Conservation (phyloP, 1,140 invertebrate genomes). For the Diabrotica undecimpunctata region DNA sequence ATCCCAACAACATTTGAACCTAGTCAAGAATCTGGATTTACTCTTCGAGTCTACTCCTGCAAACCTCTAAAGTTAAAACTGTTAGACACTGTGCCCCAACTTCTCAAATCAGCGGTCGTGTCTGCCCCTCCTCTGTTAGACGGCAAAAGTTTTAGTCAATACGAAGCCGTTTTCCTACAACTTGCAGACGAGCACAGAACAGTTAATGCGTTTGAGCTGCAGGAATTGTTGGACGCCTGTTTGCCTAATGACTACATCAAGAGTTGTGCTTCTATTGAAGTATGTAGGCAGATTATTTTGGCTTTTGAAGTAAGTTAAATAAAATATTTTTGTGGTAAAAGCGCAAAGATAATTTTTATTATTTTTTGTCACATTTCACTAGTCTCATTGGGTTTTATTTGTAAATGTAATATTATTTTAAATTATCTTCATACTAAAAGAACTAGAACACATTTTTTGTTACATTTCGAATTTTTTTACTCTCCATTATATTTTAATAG, state of each 20-base stretch:
- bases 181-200: constrained; percentile 84
- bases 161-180: constrained; percentile 86
- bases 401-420: no score
- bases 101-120: constrained; percentile 69
- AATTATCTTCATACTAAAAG: no score
- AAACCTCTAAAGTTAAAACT: constrained; percentile 81
- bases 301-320: constrained; percentile 73
- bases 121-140: constrained; percentile 66
- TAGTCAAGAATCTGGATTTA: constrained; percentile 82
- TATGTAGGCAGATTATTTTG: constrained; percentile 84
- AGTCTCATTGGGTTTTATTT: no score
- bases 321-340: no score
- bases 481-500: no score
- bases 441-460: no score
- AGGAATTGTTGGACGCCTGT: constrained; percentile 86
- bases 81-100: constrained; percentile 69
- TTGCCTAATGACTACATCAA: constrained; percentile 94
- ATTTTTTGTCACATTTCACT: no score
- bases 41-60: constrained; percentile 74
- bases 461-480: no score
- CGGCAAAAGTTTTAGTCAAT: constrained; percentile 75
- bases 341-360: no score
- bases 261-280: constrained; percentile 88
- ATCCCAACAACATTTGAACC: constrained; percentile 91
- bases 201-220: constrained; percentile 87